Evolutionary conservation across 2,797 vertebrate genomes (phyloP).

Genomic region (Sebastes nivosus): DNA sequence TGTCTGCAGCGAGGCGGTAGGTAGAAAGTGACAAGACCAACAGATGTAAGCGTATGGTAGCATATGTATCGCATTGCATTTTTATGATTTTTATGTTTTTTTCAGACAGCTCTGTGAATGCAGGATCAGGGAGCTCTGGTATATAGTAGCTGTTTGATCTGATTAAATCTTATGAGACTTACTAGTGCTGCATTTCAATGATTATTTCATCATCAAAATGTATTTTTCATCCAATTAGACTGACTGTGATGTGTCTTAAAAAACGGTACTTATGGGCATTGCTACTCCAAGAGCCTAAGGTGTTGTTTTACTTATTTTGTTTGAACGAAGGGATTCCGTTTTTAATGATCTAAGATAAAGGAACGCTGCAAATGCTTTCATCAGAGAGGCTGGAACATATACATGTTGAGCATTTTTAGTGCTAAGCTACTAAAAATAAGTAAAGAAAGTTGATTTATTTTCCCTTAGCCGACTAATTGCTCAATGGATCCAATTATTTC

Average conservation of each 20-base stretch:
- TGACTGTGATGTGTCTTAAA: not conserved
- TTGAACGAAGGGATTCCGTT: not conserved
- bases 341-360: not conserved
- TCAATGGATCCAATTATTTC: not conserved
- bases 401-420: not conserved
- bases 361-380: not conserved
- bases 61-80: not conserved
- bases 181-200: not conserved
- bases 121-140: not conserved
- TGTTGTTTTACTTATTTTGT: not conserved
- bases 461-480: not conserved
- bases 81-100: not conserved
- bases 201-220: not conserved
- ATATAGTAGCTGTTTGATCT: not conserved
- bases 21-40: slow-evolving; percentile 17
- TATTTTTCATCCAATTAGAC: not conserved
- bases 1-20: not conserved
- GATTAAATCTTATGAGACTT: not conserved
- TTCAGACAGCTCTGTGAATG: not conserved
- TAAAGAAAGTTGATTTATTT: not conserved
- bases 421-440: not conserved
- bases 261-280: not conserved
- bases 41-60: slow-evolving; percentile 14
- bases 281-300: not conserved
- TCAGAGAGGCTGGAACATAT: not conserved